Evolutionary conservation across 2,888 invertebrate genomes (phyloP).

Genomic region (Euzetes globulus): DNA sequence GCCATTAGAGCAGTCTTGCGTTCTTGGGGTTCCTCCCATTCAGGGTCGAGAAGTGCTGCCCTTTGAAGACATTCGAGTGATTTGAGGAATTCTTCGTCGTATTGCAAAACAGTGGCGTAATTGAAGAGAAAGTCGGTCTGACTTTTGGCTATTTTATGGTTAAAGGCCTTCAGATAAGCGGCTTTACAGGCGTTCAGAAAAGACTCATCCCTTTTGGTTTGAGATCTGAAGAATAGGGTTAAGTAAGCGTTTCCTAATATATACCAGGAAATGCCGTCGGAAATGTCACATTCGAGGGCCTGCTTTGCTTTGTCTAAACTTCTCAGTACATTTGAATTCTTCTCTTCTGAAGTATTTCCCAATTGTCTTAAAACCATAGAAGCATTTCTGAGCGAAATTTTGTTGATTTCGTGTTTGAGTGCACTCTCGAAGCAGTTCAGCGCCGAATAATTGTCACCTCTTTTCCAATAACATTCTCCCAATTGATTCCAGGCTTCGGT

Average conservation of each 20-base stretch:
- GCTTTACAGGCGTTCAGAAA: slow-evolving; percentile 65
- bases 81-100: slow-evolving; percentile 65
- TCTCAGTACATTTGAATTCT: slow-evolving; percentile 57
- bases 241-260: slow-evolving; percentile 77
- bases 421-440: slow-evolving; percentile 72
- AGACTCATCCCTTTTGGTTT: slow-evolving; percentile 60
- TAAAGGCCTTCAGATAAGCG: slow-evolving; percentile 65
- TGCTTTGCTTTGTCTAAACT: slow-evolving; percentile 72
- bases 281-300: slow-evolving; percentile 66
- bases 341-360: slow-evolving; percentile 51
- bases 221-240: slow-evolving; percentile 63
- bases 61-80: slow-evolving; percentile 62
- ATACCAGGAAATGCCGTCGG: slow-evolving; percentile 72
- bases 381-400: slow-evolving; percentile 65
- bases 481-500: slow-evolving; percentile 80
- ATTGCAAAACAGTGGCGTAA: slow-evolving; percentile 69
- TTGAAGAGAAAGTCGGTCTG: slow-evolving; percentile 76
- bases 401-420: slow-evolving; percentile 59
- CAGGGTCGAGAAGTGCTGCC: slow-evolving; percentile 64
- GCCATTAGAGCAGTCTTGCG: background rate
- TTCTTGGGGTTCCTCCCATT: slow-evolving; percentile 56
- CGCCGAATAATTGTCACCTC: slow-evolving; percentile 68
- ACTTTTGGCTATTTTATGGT: slow-evolving; percentile 60
- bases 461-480: slow-evolving; percentile 82
- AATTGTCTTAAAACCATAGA: slow-evolving; percentile 72